Conservation (phyloP, 2,888 invertebrate species). For the Xylophagus ater region DNA sequence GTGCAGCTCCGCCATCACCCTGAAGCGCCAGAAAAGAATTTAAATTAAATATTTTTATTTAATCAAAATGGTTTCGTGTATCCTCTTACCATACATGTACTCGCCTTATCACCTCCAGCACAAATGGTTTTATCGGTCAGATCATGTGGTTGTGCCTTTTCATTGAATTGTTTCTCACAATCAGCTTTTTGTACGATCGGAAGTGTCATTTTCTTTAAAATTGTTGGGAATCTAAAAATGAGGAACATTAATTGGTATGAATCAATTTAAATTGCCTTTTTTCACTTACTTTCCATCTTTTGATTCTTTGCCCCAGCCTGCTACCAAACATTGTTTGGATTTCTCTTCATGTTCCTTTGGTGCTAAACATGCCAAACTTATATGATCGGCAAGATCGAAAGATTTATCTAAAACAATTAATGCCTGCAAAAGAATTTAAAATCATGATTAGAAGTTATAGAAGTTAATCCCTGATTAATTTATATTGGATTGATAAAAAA, state of each 20-base stretch:
- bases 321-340: slow-evolving; percentile 42
- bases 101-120: slow-evolving; percentile 14
- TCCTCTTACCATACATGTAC: slow-evolving; percentile 10
- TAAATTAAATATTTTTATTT: not conserved
- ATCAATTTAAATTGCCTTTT: slow-evolving; percentile 22
- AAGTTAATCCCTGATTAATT: too few species aligned
- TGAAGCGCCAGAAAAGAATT: slow-evolving; percentile 29
- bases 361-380: slow-evolving; percentile 55
- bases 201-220: slow-evolving; percentile 55
- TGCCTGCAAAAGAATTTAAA: slow-evolving; percentile 40
- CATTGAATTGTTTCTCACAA: slow-evolving; percentile 41
- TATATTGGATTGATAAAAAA: too few species aligned
- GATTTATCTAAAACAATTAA: slow-evolving; percentile 47
- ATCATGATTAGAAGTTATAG: too few species aligned
- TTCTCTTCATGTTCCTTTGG: slow-evolving; percentile 41
- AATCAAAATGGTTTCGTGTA: too few species aligned
- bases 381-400: slow-evolving; percentile 46
- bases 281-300: slow-evolving; percentile 47
- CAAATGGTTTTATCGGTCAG: slow-evolving; percentile 10
- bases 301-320: slow-evolving; percentile 31
- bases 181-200: slow-evolving; percentile 45
- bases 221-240: slow-evolving; percentile 2
- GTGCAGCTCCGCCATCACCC: slow-evolving; percentile 66
- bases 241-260: not conserved
- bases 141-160: slow-evolving; percentile 5